Base-by-base conservation (phyloP, 2,888 invertebrate genomes). In the Orchesella flavescens region DNA sequence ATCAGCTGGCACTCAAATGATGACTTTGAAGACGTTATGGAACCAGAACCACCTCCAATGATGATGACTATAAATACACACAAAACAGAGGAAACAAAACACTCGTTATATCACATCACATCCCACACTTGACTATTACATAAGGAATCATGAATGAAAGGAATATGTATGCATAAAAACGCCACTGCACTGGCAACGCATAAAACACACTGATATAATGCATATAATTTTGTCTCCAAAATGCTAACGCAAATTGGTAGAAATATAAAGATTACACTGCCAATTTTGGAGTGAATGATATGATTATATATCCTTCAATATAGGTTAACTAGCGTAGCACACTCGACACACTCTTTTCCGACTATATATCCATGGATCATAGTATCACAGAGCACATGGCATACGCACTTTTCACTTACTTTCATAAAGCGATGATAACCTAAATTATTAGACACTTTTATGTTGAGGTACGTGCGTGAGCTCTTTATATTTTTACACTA, bases 1-100 rank as follows among this genome's bases (percentile, higher is more conserved):
- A 63, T 77, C 77, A 77, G 77, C 77, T 77, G 78, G 61, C 34
- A n/a, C 7, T 34, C 7, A 34, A 4, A 61, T 13, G 59, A 49
- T 23, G 24, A 74, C 19, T 34, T n/a, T 21, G 21, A 19, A 61
- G 12, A 7, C 44, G 55, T 44, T 21, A 10, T 5, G 63, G 19
- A 55, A 55, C 57, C 46, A 69, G 19, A 55, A 55, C 57, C 46
- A 69, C 61, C 63, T 78, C 71, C 71, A 59, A 46, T 61, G 66
- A 46, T 61, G 66, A 71, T 43, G 69, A 59, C 44, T 15, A 24
- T 68, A 49, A 65, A 75, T 15, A 69, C 12, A 49, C 44, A 49
- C 19, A 65, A 65, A 49, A 77, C 59, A 69, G 59, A 76, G 53
- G 43, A 59, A 73, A 15, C 44, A 61, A 59, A 43, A 73, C 61